Conservation (phyloP, 1,140 invertebrate genomes). For the Aethina tumida region DNA sequence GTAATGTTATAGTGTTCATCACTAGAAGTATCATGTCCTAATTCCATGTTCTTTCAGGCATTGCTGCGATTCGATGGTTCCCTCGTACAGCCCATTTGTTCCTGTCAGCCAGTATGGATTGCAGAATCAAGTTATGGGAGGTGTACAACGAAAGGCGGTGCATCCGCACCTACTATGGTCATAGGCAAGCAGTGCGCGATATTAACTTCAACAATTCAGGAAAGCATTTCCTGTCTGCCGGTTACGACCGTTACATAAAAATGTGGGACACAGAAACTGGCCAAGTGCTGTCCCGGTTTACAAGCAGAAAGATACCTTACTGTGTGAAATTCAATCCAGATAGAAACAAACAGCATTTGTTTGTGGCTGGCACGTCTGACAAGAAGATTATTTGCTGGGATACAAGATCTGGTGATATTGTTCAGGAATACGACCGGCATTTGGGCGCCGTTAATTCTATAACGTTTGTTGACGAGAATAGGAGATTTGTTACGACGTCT, state of each 20-base stretch:
- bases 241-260: conserved; percentile 69
- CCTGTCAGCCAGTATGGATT: conserved; percentile 94
- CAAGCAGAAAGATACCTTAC: conserved; percentile 90
- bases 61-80: conserved; percentile 93
- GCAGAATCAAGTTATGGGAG: conserved; percentile 96
- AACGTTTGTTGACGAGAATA: conserved; percentile 97
- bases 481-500: conserved; percentile 95
- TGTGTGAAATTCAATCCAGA: conserved; percentile 98
- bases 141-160: conserved; percentile 93
- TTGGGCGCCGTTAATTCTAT: conserved; percentile 97
- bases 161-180: conserved; percentile 93
- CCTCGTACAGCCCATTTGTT: conserved; percentile 90
- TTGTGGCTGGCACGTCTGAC: conserved; percentile 96
- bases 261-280: conserved; percentile 99
- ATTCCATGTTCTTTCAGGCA: conserved; percentile 80
- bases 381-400: conserved; percentile 99
- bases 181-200: conserved; percentile 94
- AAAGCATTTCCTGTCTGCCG: conserved; percentile 86
- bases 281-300: conserved; percentile 83
- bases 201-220: conserved; percentile 94
- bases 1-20: no score
- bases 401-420: conserved; percentile 84
- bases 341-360: conserved; percentile 92
- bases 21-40: conserved; percentile 25
- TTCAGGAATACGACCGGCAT: conserved; percentile 98